These are phyloP conservation scores for Theristicus caerulescens DNA, from an alignment of 2,113 vertebrate genomes.

Conservation along the genomic window DNA sequence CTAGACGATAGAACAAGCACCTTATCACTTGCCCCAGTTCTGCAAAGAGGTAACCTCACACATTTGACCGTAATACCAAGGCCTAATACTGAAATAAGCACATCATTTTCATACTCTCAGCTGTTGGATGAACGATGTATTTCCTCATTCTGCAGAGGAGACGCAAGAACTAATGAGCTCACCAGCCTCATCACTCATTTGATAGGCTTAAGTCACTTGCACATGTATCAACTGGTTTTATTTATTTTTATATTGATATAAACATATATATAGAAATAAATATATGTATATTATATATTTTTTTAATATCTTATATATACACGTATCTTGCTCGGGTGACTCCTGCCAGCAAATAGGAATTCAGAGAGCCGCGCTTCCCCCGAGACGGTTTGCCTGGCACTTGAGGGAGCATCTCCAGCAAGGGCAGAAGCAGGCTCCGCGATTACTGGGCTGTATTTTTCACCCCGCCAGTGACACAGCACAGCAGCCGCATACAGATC, in stretches of 20 bases:
- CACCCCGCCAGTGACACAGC: rapidly evolving
- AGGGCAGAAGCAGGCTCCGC: background rate
- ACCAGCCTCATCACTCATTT: background rate
- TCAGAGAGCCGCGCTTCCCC: background rate
- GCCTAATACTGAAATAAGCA: background rate
- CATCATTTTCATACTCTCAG: background rate
- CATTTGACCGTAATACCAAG: rapidly evolving
- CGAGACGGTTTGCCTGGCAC: rapidly evolving
- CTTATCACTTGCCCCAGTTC: too few relatives aligned
- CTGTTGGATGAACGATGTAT: background rate
- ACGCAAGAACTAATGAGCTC: background rate
- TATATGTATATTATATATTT: rapidly evolving
- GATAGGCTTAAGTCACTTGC: background rate
- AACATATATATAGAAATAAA: rapidly evolving
- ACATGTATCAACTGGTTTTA: background rate
- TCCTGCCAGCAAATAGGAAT: background rate
- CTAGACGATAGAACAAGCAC: background rate
- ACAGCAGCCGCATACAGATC: background rate
- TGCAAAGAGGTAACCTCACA: background rate
- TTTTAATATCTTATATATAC: background rate
- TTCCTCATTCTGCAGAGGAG: background rate
- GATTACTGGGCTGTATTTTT: rapidly evolving
- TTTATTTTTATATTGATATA: background rate
- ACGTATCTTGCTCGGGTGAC: rapidly evolving
- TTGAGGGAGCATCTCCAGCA: background rate